These are phyloP conservation scores for Drusus annulatus DNA, from an alignment of 1,140 invertebrate species.

Conservation along the genomic window DNA sequence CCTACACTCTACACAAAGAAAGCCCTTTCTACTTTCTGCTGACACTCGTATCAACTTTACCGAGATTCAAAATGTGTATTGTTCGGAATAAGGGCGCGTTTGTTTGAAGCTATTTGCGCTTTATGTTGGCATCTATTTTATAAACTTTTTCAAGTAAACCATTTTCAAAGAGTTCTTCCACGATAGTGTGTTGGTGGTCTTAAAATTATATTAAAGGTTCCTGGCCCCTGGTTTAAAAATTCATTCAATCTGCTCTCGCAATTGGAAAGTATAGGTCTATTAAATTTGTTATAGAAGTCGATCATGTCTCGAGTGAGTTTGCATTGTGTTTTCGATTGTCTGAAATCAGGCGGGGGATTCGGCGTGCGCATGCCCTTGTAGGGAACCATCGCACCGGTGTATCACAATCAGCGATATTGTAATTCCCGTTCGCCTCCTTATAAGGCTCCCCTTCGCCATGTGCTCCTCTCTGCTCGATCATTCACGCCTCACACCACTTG, in stretches of 20 bases:
- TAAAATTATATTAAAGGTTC: no score
- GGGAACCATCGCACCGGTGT: constrained; percentile 19
- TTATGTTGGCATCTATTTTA: no score
- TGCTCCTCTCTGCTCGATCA: neutral
- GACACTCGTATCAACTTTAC: constrained; percentile 23
- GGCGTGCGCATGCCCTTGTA: constrained; percentile 9
- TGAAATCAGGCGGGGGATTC: neutral
- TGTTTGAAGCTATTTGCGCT: neutral
- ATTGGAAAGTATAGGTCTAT: no score
- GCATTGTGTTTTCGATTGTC: neutral
- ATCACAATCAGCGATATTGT: constrained; percentile 21
- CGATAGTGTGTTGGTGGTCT: no score
- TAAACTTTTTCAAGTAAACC: no score
- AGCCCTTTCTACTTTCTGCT: constrained; percentile 28
- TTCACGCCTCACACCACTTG: neutral
- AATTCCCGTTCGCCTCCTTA: constrained; percentile 5
- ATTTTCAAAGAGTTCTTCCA: no score
- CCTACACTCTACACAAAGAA: neutral
- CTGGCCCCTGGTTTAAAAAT: no score
- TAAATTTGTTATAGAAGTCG: no score
- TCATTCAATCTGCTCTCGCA: no score
- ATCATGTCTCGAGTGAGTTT: no score
- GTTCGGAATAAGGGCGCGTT: constrained; percentile 15
- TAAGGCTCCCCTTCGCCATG: neutral
- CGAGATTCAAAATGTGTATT: constrained; percentile 10